phyloP scores from a whole-genome alignment of 2,113 vertebrate species.

The Machaerirhynchus nigripectus region DNA sequence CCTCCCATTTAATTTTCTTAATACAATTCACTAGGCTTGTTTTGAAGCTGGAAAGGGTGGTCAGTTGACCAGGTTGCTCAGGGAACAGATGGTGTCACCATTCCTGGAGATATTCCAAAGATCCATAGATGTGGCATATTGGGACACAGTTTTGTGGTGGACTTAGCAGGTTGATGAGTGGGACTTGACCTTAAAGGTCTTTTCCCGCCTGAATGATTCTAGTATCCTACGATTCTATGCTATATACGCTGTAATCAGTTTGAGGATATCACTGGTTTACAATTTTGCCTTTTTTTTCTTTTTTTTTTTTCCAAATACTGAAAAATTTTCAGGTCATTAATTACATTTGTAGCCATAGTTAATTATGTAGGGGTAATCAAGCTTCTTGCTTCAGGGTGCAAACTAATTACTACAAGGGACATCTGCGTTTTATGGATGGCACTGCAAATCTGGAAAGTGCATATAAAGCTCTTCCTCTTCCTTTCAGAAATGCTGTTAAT shows the following conservation, averaged over 20 bases:
- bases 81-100: background rate
- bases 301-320: too few relatives aligned
- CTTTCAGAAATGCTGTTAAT: background rate
- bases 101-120: background rate
- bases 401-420: background rate
- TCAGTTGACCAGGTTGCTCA: background rate
- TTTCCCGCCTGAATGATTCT: background rate
- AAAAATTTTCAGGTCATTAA: background rate
- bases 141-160: background rate
- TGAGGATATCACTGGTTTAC: background rate
- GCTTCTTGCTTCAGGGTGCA: background rate
- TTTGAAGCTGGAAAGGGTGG: background rate
- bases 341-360: background rate
- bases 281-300: background rate
- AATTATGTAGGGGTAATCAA: background rate
- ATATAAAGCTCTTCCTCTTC: background rate
- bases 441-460: background rate
- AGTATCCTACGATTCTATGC: background rate
- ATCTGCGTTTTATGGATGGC: background rate
- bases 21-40: background rate
- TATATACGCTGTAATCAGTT: background rate
- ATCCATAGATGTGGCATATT: fast-evolving
- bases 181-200: background rate
- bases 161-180: background rate
- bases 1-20: background rate